Evolutionary conservation across 2,113 vertebrate species (phyloP), one percentile per base, ranked within the genome.

Genomic region (Haemorhous mexicanus): DNA sequence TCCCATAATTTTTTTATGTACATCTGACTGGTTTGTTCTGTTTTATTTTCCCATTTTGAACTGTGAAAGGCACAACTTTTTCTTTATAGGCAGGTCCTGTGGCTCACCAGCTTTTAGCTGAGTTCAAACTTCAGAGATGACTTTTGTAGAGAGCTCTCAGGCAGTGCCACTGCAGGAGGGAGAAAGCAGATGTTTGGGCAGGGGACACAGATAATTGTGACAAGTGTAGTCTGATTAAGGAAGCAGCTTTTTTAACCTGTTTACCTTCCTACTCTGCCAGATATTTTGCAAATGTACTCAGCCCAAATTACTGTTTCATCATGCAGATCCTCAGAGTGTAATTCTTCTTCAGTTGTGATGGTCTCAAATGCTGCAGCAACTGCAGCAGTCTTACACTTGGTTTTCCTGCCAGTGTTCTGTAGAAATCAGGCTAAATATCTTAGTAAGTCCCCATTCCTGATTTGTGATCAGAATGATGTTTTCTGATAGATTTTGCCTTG

Each of bases 381-480:
- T 64, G 58, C 49, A 84, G 28, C 0, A 55, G 6, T 33, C 22
- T 11, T 7, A 46, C 11, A 39, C 59, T 39, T 11, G 0, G 2
- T 0, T 1, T 55, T 55, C 7, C 41, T 74, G 49, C 18, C 41
- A 10, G 19, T 28, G 18, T 28, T 39, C 7, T 28, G 5, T 1
- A 13, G 5, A 66, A 6, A 39, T n/a, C 50, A 56, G 59, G 50
- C 3, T 56, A 12, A 64, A 64, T 10, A 32, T 12, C 28, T 64
- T 6, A 39, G 7, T 10, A 3, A 33, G 4, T 84, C 23, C 59
- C 21, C 7, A 41, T n/a, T n/a, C 7, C 50, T 47, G n/a, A 47
- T 1, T 39, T 10, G 4, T 5, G 12, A 39, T 22, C 59, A 47
- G 18, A 37, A 23, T 23, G 27, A 6, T 6, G 19, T 33, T 44